These are phyloP conservation scores for Eumaeus atala DNA, from an alignment of 1,140 invertebrate genomes.

Conservation along the genomic window DNA sequence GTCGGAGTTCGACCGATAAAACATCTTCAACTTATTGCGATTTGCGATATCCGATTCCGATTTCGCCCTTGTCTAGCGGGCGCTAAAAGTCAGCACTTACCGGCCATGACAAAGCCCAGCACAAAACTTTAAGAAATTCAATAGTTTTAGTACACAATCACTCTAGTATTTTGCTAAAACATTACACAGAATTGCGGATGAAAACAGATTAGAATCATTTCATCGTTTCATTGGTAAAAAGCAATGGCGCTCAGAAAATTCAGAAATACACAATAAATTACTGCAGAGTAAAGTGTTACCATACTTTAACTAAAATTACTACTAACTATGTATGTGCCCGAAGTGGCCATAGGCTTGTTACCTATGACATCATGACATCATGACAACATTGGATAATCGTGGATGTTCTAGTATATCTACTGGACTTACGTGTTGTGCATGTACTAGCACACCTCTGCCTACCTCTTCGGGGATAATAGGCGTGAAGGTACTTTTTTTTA, in stretches of 20 bases:
- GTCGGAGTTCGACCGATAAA: slow-evolving; percentile 75
- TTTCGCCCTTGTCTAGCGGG: slow-evolving; percentile 74
- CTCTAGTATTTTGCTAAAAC: slow-evolving; percentile 69
- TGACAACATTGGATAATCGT: too few species aligned
- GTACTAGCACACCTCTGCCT: too few species aligned
- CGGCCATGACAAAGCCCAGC: slow-evolving; percentile 75
- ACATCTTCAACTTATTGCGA: slow-evolving; percentile 74
- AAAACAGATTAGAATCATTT: slow-evolving; percentile 74
- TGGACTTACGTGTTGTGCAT: too few species aligned
- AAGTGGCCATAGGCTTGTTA: too few species aligned
- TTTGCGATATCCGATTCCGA: slow-evolving; percentile 71
- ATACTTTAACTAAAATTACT: slow-evolving; percentile 29
- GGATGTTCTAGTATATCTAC: too few species aligned
- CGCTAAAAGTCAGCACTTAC: slow-evolving; percentile 75
- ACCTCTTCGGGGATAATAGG: too few species aligned
- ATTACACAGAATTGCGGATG: slow-evolving; percentile 70
- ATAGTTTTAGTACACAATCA: slow-evolving; percentile 73
- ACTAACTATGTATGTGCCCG: slow-evolving; percentile 21
- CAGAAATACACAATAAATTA: slow-evolving; percentile 70
- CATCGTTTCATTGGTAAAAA: slow-evolving; percentile 72
- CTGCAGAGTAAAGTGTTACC: slow-evolving; percentile 64
- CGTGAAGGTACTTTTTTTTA: too few species aligned
- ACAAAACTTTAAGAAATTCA: slow-evolving; percentile 72
- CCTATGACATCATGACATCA: too few species aligned
- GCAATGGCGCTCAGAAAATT: slow-evolving; percentile 74